Base-by-base conservation (phyloP, 2,888 invertebrate genomes). In the Drosophila borborema region DNA sequence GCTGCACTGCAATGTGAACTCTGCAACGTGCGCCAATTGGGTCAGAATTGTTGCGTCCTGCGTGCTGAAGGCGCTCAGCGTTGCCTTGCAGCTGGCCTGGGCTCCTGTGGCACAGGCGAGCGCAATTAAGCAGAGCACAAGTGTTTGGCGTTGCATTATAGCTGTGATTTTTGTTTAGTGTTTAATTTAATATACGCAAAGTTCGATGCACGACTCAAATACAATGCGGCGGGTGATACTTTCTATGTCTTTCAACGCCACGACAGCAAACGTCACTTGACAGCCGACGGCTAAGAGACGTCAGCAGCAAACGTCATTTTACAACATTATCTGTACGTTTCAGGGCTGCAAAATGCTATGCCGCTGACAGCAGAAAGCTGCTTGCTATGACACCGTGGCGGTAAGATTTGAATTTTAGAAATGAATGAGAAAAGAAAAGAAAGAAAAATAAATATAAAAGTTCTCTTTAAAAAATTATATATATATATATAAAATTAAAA, bases 31-130 rank as follows among this genome's bases (percentile, higher is more conserved):
- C 0, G 98, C 98, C 81, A 99, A 97, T 92, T 95, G 96, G 77
- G 97, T 96, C 14, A 99, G 96, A 73, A 99, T 95, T 55, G 98
- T 97, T 0, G 97, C 98, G 94, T 99, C 99, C 92, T 96, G 95
- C 20, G 98, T 98, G 54, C 98, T 98, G 93, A 98, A 99, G 0
- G 96, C 95, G 61, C 95, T 95, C n/a, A 97, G 95, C 67, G 95
- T 94, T 14, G 96, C 95, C 94, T 96, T 94, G 91, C 95, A 95
- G 61, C 93, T 92, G 66, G 83, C 92, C 14, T 86, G 81, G 36
- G 85, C 83, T 20, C 82, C 77, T 2, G 87, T 72, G 38, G 86
- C 69, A 40, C 81, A 82, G 18, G 70, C 71, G n/a, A 72, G 62
- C 41, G 81, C 82, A 28, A 91, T 53, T 16, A 92, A 68, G 43